A percentile compares a stretch with the other conserved stretches of the same genome.
phyloP scores from a whole-genome alignment of 2,888 invertebrate species.

The Xestia sexstrigata region DNA sequence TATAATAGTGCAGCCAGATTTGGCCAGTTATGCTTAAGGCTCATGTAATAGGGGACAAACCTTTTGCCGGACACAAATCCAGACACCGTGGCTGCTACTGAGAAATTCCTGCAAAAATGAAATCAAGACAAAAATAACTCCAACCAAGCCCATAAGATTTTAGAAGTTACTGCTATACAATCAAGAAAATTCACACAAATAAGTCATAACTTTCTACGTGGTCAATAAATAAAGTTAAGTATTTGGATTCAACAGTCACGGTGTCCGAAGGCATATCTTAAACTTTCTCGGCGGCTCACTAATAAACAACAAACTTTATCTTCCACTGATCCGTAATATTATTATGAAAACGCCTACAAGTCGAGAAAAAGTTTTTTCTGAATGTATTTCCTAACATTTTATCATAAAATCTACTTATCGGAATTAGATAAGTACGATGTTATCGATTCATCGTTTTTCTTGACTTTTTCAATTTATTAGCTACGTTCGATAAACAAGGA shows the following conservation, averaged over 20 bases:
- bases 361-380: slow-evolving; percentile 40
- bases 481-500: slow-evolving; percentile 5
- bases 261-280: slow-evolving; percentile 44
- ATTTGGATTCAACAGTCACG: slow-evolving; percentile 47
- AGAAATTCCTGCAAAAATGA: neutral
- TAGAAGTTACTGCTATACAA: slow-evolving; percentile 16
- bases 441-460: slow-evolving; percentile 3
- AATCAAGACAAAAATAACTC: slow-evolving; percentile 1
- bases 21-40: neutral
- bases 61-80: neutral
- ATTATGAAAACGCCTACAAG: slow-evolving; percentile 66
- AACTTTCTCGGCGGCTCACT: slow-evolving; percentile 61
- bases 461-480: neutral
- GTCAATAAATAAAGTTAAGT: slow-evolving; percentile 59
- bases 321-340: slow-evolving; percentile 62
- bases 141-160: neutral
- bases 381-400: slow-evolving; percentile 26
- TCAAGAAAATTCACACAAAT: slow-evolving; percentile 43
- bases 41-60: neutral
- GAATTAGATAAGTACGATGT: slow-evolving; percentile 16
- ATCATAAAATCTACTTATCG: slow-evolving; percentile 27
- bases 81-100: neutral
- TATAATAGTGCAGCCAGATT: neutral
- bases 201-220: slow-evolving; percentile 50
- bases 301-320: slow-evolving; percentile 67